Percentiles rank a stretch among this genome's conserved stretches.
phyloP scores from a whole-genome alignment of 2,113 vertebrate species.

The Heloderma charlesbogerti region DNA sequence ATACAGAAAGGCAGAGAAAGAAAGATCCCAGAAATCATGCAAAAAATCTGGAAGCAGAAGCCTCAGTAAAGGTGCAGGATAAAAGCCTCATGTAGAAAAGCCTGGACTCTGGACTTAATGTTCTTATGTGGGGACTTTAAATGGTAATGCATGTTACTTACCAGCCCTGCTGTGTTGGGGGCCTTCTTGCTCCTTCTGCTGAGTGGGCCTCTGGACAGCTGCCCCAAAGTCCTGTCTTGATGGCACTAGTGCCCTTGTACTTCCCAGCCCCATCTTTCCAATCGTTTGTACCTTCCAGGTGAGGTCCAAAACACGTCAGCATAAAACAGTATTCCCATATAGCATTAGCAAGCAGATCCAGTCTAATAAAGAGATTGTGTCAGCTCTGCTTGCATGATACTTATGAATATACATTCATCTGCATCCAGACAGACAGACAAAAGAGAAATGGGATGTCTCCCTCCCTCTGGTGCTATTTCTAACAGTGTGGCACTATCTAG shows the following conservation, averaged over 20 bases:
- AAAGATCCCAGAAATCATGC: too few relatives aligned
- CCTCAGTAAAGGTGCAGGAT: too few relatives aligned
- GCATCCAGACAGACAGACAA: neutral
- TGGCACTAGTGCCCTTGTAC: neutral
- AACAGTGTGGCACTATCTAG: neutral
- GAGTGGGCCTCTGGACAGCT: neutral
- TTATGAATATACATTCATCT: neutral
- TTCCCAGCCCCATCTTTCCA: neutral
- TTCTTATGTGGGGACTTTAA: too few relatives aligned
- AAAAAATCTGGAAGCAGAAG: too few relatives aligned
- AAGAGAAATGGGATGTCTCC: neutral
- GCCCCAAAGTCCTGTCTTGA: neutral
- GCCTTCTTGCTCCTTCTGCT: neutral
- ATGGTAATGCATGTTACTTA: too few relatives aligned
- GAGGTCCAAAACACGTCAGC: too few relatives aligned
- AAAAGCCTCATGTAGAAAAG: too few relatives aligned
- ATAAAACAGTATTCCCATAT: neutral
- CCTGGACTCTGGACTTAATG: too few relatives aligned
- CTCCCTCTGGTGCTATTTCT: neutral
- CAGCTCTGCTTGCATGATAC: too few relatives aligned
- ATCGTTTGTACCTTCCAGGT: neutral
- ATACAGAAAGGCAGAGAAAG: too few relatives aligned
- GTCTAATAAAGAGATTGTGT: neutral
- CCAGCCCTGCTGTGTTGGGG: neutral
- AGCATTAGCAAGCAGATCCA: neutral